phyloP scores from a whole-genome alignment of 1,140 invertebrate species.

The Doryteuthis pealeii region DNA sequence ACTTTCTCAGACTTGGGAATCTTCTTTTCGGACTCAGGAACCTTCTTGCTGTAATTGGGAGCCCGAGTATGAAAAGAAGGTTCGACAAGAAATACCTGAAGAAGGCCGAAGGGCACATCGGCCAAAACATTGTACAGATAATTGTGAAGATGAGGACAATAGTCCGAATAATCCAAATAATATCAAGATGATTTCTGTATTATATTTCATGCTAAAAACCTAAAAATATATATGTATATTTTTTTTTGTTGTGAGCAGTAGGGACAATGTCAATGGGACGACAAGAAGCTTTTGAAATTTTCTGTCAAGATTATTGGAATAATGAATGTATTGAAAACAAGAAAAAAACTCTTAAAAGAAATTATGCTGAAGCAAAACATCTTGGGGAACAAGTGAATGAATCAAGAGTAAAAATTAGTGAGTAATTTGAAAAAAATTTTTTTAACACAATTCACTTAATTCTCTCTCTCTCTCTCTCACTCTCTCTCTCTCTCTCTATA shows the following conservation, averaged over 20 bases:
- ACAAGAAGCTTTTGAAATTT: slow-evolving; percentile 60
- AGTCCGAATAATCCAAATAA: no score
- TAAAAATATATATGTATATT: no score
- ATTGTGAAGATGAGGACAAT: no score
- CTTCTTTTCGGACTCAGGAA: no score
- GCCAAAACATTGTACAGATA: no score
- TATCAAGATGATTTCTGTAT: no score
- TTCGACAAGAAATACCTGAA: no score
- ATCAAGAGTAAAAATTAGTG: slow-evolving; percentile 54
- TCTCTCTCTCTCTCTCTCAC: neutral
- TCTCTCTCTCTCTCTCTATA: neutral
- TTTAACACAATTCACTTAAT: neutral
- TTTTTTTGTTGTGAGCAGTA: slow-evolving; percentile 36
- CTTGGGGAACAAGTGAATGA: slow-evolving; percentile 56
- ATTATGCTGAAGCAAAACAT: slow-evolving; percentile 55
- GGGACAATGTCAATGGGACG: slow-evolving; percentile 58
- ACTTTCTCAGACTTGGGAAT: no score
- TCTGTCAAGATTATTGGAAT: slow-evolving; percentile 53
- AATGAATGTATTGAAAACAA: slow-evolving; percentile 54
- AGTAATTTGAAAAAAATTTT: slow-evolving; percentile 26
- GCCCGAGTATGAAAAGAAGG: no score
- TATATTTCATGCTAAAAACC: no score
- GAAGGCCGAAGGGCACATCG: no score
- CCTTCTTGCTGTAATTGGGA: no score
- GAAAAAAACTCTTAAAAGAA: slow-evolving; percentile 51